Base-by-base conservation (phyloP, 2,113 vertebrate genomes). In the Rhynchomys soricoides region DNA sequence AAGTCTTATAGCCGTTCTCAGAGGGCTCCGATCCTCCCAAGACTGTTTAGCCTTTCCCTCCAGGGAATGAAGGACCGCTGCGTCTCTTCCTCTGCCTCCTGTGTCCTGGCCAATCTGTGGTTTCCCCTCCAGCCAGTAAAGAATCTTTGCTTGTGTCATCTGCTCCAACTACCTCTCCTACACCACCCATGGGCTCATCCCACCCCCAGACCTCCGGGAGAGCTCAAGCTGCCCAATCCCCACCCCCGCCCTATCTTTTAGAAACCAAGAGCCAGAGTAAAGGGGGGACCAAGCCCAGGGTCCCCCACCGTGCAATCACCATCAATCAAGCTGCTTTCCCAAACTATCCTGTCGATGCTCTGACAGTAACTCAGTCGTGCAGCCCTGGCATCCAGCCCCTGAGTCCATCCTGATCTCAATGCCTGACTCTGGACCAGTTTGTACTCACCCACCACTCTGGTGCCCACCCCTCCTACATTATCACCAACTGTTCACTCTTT, bases 141-240 rank as follows among this genome's bases (percentile, higher is more conserved):
- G 97, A 97, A 97, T 97, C 96, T 95, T 79, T 74, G 96, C 82
- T 86, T 98, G 95, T 98, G 96, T 98, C 97, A 97, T 97, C 96
- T 81, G 89, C 85, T 97, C 95, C 96, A 94, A 50, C 86, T 91
- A 97, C 95, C 97, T 96, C 96, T 96, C 89, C 94, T 95, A 97
- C 96, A 93, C 73, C 92, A 92, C 68, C 94, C 95, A 77, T 29
- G 74, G 85, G 94, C 86, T 94, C 93, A 89, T 66, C 93, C 89
- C 64, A 90, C 90, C 74, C 91, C 91, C 94, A 95, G 96, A 95
- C 94, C 97, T 97, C 96, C 90, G 9, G 48, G 71, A 94, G 81
- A 77, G 96, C 45, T 71, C 83, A 79, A 81, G 87, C 88, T 48
- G 81, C 93, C 93, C 13, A 22, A 34, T 89, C 86, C 75, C 88